These are phyloP conservation scores for Andrena bicolor DNA, from an alignment of 2,888 invertebrate species.

Conservation along the genomic window DNA sequence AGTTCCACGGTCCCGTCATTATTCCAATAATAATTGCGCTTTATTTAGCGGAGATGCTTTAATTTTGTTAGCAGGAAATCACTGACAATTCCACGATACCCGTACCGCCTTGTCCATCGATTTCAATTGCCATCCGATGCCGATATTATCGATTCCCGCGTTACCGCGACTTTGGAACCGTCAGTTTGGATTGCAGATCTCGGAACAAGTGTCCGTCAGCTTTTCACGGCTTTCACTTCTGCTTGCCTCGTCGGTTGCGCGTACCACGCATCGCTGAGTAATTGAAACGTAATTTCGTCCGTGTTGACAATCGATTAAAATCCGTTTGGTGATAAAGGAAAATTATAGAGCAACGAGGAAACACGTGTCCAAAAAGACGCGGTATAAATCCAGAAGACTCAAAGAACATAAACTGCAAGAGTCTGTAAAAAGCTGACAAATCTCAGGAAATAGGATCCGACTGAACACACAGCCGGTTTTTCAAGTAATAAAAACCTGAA, in stretches of 20 bases:
- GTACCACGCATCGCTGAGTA: neutral
- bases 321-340: too few relatives aligned
- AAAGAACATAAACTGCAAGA: too few relatives aligned
- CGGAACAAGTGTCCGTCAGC: neutral
- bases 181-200: neutral
- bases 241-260: neutral
- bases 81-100: neutral
- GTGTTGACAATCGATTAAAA: neutral
- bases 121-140: neutral
- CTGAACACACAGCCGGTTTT: too few relatives aligned
- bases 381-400: too few relatives aligned
- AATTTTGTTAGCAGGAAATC: neutral
- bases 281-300: neutral
- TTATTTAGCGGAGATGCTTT: neutral
- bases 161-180: neutral
- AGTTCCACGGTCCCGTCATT: neutral
- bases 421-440: too few relatives aligned
- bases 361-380: too few relatives aligned
- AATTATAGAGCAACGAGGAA: too few relatives aligned
- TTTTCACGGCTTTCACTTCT: neutral
- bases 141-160: neutral
- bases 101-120: neutral
- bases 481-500: constrained; percentile 4
- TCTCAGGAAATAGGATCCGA: too few relatives aligned
- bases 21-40: neutral